phyloP scores from a whole-genome alignment of 2,113 vertebrate genomes.

The Tychaedon coryphoeus region DNA sequence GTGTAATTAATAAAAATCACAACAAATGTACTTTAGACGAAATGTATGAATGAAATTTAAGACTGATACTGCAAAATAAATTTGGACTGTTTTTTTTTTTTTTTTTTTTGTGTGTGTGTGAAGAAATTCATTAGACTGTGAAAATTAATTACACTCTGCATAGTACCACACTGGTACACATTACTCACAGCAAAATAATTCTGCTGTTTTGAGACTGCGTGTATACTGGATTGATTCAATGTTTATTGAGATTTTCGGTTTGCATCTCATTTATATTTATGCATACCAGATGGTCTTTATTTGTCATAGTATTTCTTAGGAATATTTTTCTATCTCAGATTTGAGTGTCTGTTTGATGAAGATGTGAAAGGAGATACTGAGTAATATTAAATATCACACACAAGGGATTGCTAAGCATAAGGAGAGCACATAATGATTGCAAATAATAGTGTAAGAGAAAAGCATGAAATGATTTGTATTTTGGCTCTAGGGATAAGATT shows the following conservation, averaged over 20 bases:
- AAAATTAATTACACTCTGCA: slow-evolving; percentile 35
- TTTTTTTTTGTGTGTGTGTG: not conserved
- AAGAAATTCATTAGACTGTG: slow-evolving; percentile 43
- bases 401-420: not conserved
- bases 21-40: not conserved
- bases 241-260: slow-evolving; percentile 59
- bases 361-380: not conserved
- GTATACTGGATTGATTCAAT: slow-evolving; percentile 48
- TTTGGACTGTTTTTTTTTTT: not conserved
- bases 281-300: slow-evolving; percentile 32
- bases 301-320: slow-evolving; percentile 46
- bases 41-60: slow-evolving; percentile 53
- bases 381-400: slow-evolving; percentile 10
- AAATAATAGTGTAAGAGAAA: not conserved
- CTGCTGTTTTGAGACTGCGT: not conserved
- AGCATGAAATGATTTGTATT: not conserved
- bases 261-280: slow-evolving; percentile 53
- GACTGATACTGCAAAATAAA: slow-evolving; percentile 33
- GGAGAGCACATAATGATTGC: not conserved
- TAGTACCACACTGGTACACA: not conserved
- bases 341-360: not conserved
- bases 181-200: slow-evolving; percentile 48
- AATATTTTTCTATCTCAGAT: slow-evolving; percentile 8
- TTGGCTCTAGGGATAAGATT: not conserved
- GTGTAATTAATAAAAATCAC: not conserved